Base-by-base conservation (phyloP, 2,888 invertebrate genomes). In the Drosophila cracens region DNA sequence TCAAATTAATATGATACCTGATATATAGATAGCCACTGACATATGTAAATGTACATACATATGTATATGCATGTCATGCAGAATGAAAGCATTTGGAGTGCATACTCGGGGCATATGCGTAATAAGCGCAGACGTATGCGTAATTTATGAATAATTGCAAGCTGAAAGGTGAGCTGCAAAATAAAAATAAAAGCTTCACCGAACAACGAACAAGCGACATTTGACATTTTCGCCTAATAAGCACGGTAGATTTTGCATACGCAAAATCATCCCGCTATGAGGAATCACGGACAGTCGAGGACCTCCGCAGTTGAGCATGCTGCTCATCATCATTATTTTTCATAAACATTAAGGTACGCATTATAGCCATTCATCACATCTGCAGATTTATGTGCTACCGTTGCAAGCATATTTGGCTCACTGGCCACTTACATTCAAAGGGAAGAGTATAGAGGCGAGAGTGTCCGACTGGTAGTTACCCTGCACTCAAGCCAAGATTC, bases 291-390 rank as follows among this genome's bases (percentile, higher is more conserved):
- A 34, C 64, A 18, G 18, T 36, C 4, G 16, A 34, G 43, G 53
- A 38, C 58, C 33, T 21, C n/a, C 25, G 13, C 18, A 27, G n/a
- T 21, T 36, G 49, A 52, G 49, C 68, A 38, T 33, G 68, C 70
- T 67, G 61, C 78, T 84, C 87, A 87, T 87, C 89, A 90, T 84
- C 87, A 87, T 90, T 84, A 89, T 87, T 90, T 89, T 84, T 89
- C 87, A 87, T 87, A 87, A 90, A 76, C 87, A 89, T 88, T 86
- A 74, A 70, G 82, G 79, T 73, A 71, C 82, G 87, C 82, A 79
- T 87, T 83, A 79, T 81, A 81, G 86, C 79, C 90, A 86, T 86
- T 90, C 90, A 86, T 90, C 87, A 88, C 89, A 86, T 90, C 88
- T 81, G 63, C 79, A 81, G 76, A 90, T 88, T 90, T 86, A 90